Evolutionary conservation across 2,888 invertebrate species (phyloP).

Genomic region (Leptinotarsa juncta): DNA sequence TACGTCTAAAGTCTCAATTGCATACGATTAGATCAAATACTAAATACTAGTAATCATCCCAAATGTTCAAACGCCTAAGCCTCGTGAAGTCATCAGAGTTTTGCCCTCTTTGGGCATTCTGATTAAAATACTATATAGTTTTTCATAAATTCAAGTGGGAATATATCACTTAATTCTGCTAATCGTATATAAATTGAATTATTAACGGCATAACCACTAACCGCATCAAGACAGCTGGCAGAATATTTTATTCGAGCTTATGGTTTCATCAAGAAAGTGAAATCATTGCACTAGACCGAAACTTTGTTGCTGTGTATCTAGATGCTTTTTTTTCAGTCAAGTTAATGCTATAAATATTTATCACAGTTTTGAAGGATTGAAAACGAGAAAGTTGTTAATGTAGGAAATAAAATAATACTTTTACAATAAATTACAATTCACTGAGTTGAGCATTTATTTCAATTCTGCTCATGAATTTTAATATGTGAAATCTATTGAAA

Average conservation of each 20-base stretch:
- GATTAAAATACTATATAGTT: too few species aligned
- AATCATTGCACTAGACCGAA: conserved; percentile 11
- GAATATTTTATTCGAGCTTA: not conserved
- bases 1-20: too few species aligned
- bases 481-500: conserved; percentile 14
- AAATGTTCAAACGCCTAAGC: too few species aligned
- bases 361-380: conserved; percentile 17
- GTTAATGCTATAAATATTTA: conserved; percentile 20
- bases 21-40: too few species aligned
- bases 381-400: conserved; percentile 27
- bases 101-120: too few species aligned
- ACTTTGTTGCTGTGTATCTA: conserved; percentile 6
- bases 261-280: conserved; percentile 4
- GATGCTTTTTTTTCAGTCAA: conserved; percentile 11
- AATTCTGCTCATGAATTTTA: conserved; percentile 24
- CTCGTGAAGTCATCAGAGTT: too few species aligned
- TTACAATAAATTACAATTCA: conserved; percentile 24
- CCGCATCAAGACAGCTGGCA: not conserved
- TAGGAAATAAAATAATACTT: conserved; percentile 26
- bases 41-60: too few species aligned
- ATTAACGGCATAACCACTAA: not conserved
- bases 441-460: conserved; percentile 21
- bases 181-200: not conserved
- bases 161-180: not conserved
- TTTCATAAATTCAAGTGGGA: too few species aligned